Conservation (phyloP, 2,888 invertebrate species). For the Sphaerophoria taeniata region DNA sequence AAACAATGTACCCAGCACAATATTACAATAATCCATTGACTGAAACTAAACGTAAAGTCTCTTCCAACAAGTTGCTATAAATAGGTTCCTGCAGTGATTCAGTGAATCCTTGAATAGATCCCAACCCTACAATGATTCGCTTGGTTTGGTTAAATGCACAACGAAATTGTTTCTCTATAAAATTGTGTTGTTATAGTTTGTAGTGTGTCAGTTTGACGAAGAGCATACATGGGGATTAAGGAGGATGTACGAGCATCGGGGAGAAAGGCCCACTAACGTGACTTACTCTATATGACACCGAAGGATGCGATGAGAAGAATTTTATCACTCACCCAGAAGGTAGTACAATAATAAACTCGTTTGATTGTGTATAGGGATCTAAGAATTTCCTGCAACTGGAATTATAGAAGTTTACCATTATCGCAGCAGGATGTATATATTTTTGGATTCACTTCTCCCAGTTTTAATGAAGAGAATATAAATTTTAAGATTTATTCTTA, state of each 20-base stretch:
- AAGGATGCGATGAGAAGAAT: neutral
- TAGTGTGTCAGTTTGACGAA: neutral
- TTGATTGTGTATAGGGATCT: conserved; percentile 11
- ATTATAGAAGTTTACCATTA: neutral
- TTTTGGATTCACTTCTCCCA: neutral
- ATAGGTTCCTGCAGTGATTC: neutral
- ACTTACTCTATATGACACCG: neutral
- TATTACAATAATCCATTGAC: conserved; percentile 7
- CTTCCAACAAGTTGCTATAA: neutral
- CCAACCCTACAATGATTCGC: conserved; percentile 14
- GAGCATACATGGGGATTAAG: neutral
- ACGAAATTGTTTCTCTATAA: neutral
- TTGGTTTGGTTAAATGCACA: conserved; percentile 19
- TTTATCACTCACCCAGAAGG: conserved; percentile 24
- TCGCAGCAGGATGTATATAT: neutral
- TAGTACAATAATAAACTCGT: conserved; percentile 44
- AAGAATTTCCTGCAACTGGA: neutral
- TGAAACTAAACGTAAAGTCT: neutral
- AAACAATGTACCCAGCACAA: conserved; percentile 22
- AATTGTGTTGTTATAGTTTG: neutral
- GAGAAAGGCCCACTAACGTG: neutral
- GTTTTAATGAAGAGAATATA: neutral
- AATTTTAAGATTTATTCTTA: conserved; percentile 37
- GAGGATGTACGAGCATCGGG: neutral
- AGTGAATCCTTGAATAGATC: conserved; percentile 19